Evolutionary conservation across 2,113 vertebrate genomes (phyloP), one percentile per base, ranked within the genome.

Genomic region (Corythornis vintsioides): DNA sequence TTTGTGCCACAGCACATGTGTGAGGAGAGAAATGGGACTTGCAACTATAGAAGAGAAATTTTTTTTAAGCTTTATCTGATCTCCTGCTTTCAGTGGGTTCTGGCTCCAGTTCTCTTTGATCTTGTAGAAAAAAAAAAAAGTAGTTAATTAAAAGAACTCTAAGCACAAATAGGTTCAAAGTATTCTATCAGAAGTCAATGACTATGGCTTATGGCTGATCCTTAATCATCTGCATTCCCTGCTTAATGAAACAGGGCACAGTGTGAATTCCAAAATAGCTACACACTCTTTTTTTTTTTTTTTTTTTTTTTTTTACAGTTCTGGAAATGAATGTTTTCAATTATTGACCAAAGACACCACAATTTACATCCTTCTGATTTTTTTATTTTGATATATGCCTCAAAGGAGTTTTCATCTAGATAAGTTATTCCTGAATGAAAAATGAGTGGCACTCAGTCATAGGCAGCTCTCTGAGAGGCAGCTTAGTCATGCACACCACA

Each of bases 331-430:
- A 70, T 66, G 47, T 70, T 89, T 96, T 96, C 82, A 95, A 93
- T 94, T 91, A 96, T 73, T 85, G 89, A 91, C 86, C 64, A 95
- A 95, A 96, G 92, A 76, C 60, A 84, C 64, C 84, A 74, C 24
- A 89, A 95, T 94, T 95, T 96, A 73, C 84, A 91, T 95, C 83
- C 79, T 95, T 92, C 56, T 87, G 91, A 77, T 70, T 78, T 90
- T 45, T 92, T 93, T 78, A 66, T 93, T 94, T 92, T 95, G 63
- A 89, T 91, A 93, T 89, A 66, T 31, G 14, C 77, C 89, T 92
- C 86, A 89, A 92, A 90, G 77, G 74, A 67, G 84, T 95, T 94
- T 91, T 93, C 59, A 76, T 94, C 86, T 74, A 55, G 38, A 70
- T 89, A 92, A 94, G 38, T 86, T 91, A 92, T 87, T 94, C 86